These are phyloP conservation scores for Xenopus borealis DNA, from an alignment of 2,113 vertebrate genomes.

Conservation along the genomic window DNA sequence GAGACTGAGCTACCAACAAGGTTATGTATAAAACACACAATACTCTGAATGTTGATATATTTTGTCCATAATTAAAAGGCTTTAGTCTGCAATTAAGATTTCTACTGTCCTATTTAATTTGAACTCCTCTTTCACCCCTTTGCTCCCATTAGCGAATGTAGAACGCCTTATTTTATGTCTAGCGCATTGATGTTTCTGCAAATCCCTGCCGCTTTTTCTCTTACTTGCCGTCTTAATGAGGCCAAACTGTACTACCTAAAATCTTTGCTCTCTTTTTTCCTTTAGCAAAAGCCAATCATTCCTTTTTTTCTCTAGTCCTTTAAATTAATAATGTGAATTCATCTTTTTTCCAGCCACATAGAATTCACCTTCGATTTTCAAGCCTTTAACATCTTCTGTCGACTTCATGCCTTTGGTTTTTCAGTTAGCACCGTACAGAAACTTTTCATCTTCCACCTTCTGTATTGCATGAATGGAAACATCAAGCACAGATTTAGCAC, in stretches of 20 bases:
- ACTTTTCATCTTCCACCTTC: too few relatives aligned
- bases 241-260: conserved; percentile 24
- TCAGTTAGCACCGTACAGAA: too few relatives aligned
- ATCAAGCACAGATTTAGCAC: too few relatives aligned
- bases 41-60: conserved; percentile 6
- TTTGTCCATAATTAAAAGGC: conserved; percentile 20
- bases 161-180: conserved; percentile 32
- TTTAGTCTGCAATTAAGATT: conserved; percentile 31
- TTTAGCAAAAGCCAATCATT: conserved; percentile 9
- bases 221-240: conserved; percentile 21
- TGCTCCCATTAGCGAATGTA: conserved; percentile 18
- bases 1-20: too few relatives aligned
- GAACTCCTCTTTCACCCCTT: conserved; percentile 4
- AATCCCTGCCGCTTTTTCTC: conserved; percentile 23
- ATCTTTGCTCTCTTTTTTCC: conserved; percentile 13
- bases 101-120: conserved; percentile 14
- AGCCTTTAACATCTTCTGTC: too few relatives aligned
- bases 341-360: too few relatives aligned
- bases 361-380: too few relatives aligned
- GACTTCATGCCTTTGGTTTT: too few relatives aligned
- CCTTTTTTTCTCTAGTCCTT: conserved; percentile 5
- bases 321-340: too few relatives aligned
- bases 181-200: conserved; percentile 24
- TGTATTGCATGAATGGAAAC: too few relatives aligned
- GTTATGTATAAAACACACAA: conserved; percentile 12